A percentile compares a stretch with the other conserved stretches of the same genome.
Evolutionary conservation across 2,113 vertebrate species (phyloP).

Genomic region (Cnemophilus loriae): DNA sequence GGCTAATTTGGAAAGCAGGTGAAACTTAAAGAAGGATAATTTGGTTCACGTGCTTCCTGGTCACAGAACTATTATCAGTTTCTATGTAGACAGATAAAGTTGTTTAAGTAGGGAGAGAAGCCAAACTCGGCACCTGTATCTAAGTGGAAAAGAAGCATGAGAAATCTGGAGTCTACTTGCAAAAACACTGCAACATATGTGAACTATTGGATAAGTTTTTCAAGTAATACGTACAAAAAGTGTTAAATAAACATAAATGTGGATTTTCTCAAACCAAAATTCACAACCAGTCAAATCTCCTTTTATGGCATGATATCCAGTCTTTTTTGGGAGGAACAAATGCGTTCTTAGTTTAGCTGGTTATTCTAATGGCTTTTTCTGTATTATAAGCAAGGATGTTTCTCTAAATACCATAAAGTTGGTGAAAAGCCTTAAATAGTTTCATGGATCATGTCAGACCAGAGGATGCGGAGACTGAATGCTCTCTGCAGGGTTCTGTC

Average conservation of each 20-base stretch:
- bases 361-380: background rate
- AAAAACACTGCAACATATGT: background rate
- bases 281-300: background rate
- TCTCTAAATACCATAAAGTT: background rate
- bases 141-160: background rate
- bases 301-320: background rate
- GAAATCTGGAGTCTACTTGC: background rate
- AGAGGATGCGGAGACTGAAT: background rate
- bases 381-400: background rate
- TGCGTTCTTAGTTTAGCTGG: background rate
- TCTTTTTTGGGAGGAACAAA: background rate
- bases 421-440: background rate
- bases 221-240: background rate
- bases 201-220: background rate
- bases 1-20: background rate
- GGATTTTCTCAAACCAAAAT: background rate
- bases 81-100: background rate
- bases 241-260: background rate
- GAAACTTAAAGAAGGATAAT: background rate
- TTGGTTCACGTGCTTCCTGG: background rate
- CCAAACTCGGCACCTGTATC: background rate
- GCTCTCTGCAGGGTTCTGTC: constrained; percentile 11
- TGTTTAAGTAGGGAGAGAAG: background rate
- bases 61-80: background rate
- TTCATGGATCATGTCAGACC: background rate